Evolutionary conservation across 2,113 vertebrate genomes (phyloP).

Genomic region (Pantherophis guttatus): DNA sequence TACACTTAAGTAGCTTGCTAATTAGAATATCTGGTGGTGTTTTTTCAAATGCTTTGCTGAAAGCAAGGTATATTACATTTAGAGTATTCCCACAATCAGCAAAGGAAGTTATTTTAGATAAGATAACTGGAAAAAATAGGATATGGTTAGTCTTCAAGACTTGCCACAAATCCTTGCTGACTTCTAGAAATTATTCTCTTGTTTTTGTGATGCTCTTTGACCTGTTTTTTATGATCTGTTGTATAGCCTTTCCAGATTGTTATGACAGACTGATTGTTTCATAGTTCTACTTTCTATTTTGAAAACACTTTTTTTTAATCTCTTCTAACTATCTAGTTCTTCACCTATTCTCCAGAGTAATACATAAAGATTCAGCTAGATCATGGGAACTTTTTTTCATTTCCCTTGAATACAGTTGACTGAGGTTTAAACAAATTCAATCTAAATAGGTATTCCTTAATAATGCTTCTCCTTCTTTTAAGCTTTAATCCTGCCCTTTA

Average conservation of each 20-base stretch:
- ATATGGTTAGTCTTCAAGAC: not conserved
- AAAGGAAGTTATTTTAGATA: not conserved
- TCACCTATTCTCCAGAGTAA: not conserved
- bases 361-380: not conserved
- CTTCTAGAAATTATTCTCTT: not conserved
- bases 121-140: not conserved
- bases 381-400: not conserved
- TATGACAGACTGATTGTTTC: not conserved
- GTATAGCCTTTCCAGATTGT: not conserved
- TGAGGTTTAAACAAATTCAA: not conserved
- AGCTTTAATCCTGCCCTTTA: not conserved
- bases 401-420: not conserved
- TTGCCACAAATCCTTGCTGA: not conserved
- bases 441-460: not conserved
- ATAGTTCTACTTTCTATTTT: not conserved
- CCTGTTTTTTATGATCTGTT: not conserved
- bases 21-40: not conserved
- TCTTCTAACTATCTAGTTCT: not conserved
- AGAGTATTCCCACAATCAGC: not conserved
- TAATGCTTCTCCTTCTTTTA: not conserved
- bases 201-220: not conserved
- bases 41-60: not conserved
- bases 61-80: not conserved
- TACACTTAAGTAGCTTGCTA: not conserved
- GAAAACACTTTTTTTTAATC: not conserved